Evolutionary conservation across 2,113 vertebrate genomes (phyloP).

Genomic region (Xerus inauris): DNA sequence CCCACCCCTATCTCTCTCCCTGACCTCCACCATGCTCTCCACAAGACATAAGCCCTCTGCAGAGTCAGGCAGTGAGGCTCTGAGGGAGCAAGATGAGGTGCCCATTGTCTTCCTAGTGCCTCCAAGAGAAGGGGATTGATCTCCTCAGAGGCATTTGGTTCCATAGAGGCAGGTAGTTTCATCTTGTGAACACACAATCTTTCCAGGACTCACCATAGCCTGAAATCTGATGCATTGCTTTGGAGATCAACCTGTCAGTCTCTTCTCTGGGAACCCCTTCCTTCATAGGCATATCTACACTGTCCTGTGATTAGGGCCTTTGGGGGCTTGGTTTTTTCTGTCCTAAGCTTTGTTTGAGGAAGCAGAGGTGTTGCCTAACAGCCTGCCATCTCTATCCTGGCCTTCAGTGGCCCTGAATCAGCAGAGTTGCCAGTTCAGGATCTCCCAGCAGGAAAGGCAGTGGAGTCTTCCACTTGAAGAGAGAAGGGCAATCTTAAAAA

Average conservation of each 20-base stretch:
- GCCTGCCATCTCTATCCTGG: background rate
- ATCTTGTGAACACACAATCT: background rate
- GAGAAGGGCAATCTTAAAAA: background rate
- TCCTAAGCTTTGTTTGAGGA: background rate
- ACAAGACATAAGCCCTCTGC: background rate
- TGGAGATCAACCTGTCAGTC: too few species aligned
- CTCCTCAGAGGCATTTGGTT: background rate
- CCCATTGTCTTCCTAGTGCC: background rate
- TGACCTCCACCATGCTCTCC: background rate
- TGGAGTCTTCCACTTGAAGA: too few species aligned
- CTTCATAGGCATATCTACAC: background rate
- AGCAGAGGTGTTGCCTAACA: too few species aligned
- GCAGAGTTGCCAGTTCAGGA: background rate
- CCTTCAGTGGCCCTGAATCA: background rate
- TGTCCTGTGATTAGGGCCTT: background rate
- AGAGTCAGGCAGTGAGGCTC: background rate
- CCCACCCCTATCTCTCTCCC: background rate
- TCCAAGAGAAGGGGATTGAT: background rate
- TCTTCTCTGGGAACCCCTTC: background rate
- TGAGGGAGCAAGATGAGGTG: background rate
- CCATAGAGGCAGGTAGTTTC: accelerated
- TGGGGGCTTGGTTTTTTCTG: background rate
- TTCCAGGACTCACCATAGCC: accelerated
- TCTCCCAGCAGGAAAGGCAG: background rate
- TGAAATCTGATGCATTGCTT: background rate